A percentile compares a stretch with the other conserved stretches of the same genome.
Evolutionary conservation across 1,140 invertebrate species (phyloP).

Genomic region (Notospermus geniculatus): DNA sequence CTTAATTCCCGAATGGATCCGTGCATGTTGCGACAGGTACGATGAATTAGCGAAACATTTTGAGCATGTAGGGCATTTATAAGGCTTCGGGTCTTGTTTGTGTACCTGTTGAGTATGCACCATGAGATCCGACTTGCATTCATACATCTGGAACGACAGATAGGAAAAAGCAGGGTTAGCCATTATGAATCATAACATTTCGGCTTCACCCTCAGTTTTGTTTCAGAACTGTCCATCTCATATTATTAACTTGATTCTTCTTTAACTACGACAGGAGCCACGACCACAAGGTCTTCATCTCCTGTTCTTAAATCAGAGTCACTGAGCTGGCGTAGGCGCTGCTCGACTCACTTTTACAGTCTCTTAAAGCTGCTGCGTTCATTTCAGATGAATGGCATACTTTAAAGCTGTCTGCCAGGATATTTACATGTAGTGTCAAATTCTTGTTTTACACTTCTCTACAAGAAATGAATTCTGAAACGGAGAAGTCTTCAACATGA

Average conservation of each 20-base stretch:
- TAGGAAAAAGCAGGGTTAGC: conserved; percentile 5
- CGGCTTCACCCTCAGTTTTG: not conserved
- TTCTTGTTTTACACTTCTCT: no score
- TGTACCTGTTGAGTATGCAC: conserved; percentile 92
- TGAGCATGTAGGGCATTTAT: conserved; percentile 97
- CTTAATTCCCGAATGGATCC: conserved; percentile 97
- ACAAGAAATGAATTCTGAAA: no score
- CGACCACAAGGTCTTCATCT: not conserved
- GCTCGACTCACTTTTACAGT: no score
- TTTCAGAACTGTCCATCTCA: not conserved
- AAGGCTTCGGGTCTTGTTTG: conserved; percentile 97
- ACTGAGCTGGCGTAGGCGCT: no score
- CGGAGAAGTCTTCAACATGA: no score
- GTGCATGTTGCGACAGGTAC: conserved; percentile 97
- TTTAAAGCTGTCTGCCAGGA: no score
- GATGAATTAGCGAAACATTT: conserved; percentile 99
- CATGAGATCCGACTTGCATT: conserved; percentile 94
- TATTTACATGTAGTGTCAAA: no score
- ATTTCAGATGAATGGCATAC: no score
- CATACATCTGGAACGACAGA: conserved; percentile 82
- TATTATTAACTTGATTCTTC: not conserved
- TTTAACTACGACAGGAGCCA: not conserved
- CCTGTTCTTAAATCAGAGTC: not conserved
- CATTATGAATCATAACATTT: not conserved
- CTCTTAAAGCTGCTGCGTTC: no score